Conservation (phyloP, 2,888 invertebrate genomes). For the Dorcus parallelipipedus region DNA sequence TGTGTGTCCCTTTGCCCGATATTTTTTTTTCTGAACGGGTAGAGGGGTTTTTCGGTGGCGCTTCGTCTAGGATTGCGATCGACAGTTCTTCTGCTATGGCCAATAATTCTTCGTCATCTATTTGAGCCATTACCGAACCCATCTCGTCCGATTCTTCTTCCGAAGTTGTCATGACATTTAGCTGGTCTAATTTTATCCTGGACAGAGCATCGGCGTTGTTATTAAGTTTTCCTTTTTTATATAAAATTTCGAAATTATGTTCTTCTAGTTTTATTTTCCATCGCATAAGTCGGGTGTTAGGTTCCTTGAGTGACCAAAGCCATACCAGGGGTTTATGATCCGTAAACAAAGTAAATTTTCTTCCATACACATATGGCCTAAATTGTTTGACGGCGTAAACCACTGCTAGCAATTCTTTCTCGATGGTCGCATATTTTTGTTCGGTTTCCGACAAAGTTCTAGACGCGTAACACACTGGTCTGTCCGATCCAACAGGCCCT, state of each 20-base stretch:
- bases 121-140: neutral
- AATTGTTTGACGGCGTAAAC: slow-evolving; percentile 25
- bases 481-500: slow-evolving; percentile 20
- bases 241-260: slow-evolving; percentile 8
- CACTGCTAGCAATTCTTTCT: slow-evolving; percentile 26
- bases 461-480: slow-evolving; percentile 22
- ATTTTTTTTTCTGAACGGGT: too few species aligned
- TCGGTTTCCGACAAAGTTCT: slow-evolving; percentile 7
- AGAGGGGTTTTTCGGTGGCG: too few species aligned
- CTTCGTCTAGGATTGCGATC: neutral
- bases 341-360: slow-evolving; percentile 13
- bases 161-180: neutral
- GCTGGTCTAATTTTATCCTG: neutral
- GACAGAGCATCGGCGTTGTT: slow-evolving; percentile 14
- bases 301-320: slow-evolving; percentile 4
- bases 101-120: slow-evolving; percentile 5
- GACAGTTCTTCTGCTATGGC: neutral
- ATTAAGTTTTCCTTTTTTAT: slow-evolving; percentile 15
- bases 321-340: slow-evolving; percentile 23
- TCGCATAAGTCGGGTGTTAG: neutral
- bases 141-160: neutral
- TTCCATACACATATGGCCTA: slow-evolving; percentile 21
- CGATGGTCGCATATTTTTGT: slow-evolving; percentile 21
- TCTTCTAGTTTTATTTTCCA: neutral
- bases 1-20: too few species aligned